Evolutionary conservation across 1,140 invertebrate genomes (phyloP).

Genomic region (Drosophila kurseongensis): DNA sequence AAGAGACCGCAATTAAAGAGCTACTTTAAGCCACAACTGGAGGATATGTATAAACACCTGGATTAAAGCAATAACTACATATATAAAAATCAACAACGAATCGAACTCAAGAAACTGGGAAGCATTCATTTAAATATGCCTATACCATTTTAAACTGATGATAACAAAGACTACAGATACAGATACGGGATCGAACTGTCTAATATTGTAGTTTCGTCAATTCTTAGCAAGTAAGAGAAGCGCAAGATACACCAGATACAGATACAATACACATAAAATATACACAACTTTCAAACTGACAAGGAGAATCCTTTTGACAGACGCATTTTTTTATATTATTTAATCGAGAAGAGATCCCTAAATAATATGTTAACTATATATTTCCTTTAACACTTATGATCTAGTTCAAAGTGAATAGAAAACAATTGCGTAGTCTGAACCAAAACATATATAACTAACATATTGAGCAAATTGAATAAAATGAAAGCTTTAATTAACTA

Average conservation of each 20-base stretch:
- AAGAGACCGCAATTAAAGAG: constrained; percentile 95
- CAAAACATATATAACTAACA: constrained; percentile 70
- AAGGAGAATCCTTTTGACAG: constrained; percentile 50
- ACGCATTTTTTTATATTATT: constrained; percentile 74
- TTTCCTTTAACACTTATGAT: constrained; percentile 41
- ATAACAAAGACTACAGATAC: constrained; percentile 65
- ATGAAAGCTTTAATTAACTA: constrained; percentile 77
- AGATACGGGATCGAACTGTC: constrained; percentile 48
- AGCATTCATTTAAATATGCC: constrained; percentile 64
- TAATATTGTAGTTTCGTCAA: constrained; percentile 78
- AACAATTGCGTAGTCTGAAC: constrained; percentile 68
- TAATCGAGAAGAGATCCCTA: constrained; percentile 50
- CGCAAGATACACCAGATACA: constrained; percentile 51
- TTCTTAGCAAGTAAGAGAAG: constrained; percentile 72
- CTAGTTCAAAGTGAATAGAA: constrained; percentile 46
- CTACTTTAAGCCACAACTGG: constrained; percentile 95
- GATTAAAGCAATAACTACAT: constrained; percentile 67
- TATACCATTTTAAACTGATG: constrained; percentile 54
- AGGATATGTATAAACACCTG: constrained; percentile 93
- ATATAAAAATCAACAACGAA: constrained; percentile 49
- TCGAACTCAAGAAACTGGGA: constrained; percentile 49
- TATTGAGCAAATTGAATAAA: constrained; percentile 67
- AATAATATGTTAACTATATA: constrained; percentile 69
- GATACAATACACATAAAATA: constrained; percentile 20
- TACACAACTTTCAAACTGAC: constrained; percentile 33